Conservation (phyloP, 2,888 invertebrate species). For the Myopa testacea region DNA sequence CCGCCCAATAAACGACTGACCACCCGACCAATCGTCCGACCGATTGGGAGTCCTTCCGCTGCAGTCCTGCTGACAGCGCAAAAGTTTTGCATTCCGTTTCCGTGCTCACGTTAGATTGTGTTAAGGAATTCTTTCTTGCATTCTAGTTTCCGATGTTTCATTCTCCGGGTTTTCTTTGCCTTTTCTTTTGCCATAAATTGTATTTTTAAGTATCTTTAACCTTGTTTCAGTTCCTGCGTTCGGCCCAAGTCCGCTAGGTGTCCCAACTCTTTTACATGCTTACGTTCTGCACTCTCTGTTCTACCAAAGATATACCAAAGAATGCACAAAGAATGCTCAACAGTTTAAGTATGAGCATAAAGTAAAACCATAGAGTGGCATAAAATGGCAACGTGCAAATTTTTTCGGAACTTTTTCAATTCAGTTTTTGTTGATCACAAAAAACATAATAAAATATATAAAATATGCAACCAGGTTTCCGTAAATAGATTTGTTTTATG, state of each 20-base stretch:
- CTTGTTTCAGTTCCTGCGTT: neutral
- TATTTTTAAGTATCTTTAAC: neutral
- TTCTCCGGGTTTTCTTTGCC: neutral
- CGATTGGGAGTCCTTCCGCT: neutral
- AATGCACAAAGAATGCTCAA: too few species aligned
- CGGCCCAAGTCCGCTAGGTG: neutral
- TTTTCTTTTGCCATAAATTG: neutral
- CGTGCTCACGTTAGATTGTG: neutral
- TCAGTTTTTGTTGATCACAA: neutral
- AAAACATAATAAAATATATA: too few species aligned
- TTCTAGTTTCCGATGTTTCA: neutral
- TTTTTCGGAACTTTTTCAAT: neutral
- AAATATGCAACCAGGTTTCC: too few species aligned
- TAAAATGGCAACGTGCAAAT: neutral
- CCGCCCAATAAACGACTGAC: neutral
- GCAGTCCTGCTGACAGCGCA: conserved; percentile 10
- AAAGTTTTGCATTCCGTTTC: conserved; percentile 22
- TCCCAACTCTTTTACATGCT: neutral
- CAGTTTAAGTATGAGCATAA: neutral
- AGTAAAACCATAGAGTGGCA: neutral
- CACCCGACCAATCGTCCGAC: neutral
- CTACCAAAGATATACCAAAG: neutral
- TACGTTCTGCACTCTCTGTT: neutral
- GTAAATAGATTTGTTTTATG: too few species aligned
- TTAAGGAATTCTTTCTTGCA: conserved; percentile 13